Base-by-base conservation (phyloP, 2,888 invertebrate species). In the Meteorus cinctellus region DNA sequence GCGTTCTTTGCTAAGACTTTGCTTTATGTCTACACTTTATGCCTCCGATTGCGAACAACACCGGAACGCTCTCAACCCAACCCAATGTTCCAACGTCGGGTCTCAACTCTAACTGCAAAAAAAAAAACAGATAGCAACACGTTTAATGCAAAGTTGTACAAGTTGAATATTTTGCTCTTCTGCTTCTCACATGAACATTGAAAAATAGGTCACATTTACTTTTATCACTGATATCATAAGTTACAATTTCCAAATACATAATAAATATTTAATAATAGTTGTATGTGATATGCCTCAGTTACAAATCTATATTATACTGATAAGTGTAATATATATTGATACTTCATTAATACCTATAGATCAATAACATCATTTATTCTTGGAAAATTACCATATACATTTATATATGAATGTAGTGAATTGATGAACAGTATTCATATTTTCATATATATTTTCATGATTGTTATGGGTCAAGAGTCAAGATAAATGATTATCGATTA, bases 41-140 rank as follows among this genome's bases (percentile, higher is more conserved):
- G 89, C 88, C 86, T 84, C 86, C 88, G 89, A 89, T 89, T 89
- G 88, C 89, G 83, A 86, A 84, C 89, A 86, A 89, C 89, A 89
- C 86, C 88, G 86, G 89, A 89, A 89, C 89, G 88, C 89, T 89
- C 88, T 89, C 89, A 89, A 83, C 84, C 82, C 85, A 84, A 84
- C 84, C 84, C 55, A 48, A 34, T 62, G 62, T 63, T 60, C 29
- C 34, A 36, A 34, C 8, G 41, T 12, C 87, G 80, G 83, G 84
- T 84, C 84, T 34, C 63, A 76, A 71, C 69, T 67, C 68, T 76
- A 73, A 80, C 79, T 79, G 77, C 78, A 79, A 88, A 87, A 88
- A 84, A 87, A 87, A 88, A 84, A 82, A 86, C 83, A 74, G 81
- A 79, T 79, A 62, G 82, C 80, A 82, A 82, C 81, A 81, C 83